Base-by-base conservation (phyloP, 1,140 invertebrate genomes). In the Eulimnadia texana region DNA sequence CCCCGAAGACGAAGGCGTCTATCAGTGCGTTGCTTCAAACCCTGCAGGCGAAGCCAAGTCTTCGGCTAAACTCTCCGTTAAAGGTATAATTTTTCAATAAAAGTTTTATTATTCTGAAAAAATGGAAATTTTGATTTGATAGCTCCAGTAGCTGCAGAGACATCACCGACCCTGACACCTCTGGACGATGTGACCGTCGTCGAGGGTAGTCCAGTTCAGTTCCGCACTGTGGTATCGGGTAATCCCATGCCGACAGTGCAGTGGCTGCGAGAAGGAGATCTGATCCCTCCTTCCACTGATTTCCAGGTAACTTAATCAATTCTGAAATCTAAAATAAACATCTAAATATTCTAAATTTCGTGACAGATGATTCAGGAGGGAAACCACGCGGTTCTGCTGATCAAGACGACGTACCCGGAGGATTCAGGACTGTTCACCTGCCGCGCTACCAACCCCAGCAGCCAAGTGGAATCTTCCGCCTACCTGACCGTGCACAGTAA, bases 401-500 rank as follows among this genome's bases (percentile, higher is more conserved):
- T 97, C 68, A 85, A 87, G 59, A 88, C 85, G 66, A 93, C 91
- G 10, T 92, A 90, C 70, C 88, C 93, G 77, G 92, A 96, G 77
- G 93, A 96, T 77, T 85, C 86, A 60, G 93, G 93, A 62, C 80
- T 81, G 49, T 96, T 94, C 77, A 92, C 88, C 22, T 93, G 90
- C 72, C 83, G 88, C 66, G 90, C 90, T 33, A 89, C 88, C 60
- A 93, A 91, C 64, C 83, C 86, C 62, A 87, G 86, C 68, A 92
- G 92, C 72, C 89, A 90, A 75, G 88, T 88, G 68, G 88, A 93
- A 79, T 87, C 88, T 52, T 91, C 86, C 67, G 90, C 90, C 67
- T 88, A 86, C 76, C 84, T 98, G 78, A 88, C 86, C 77, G 91
- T 95, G 76, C 90, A 92, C 92, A 93, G 93, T 95, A 93, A 92